Evolutionary conservation across 2,113 vertebrate genomes (phyloP), one percentile per base, ranked within the genome.

Genomic region (Oreochromis tanganicae): DNA sequence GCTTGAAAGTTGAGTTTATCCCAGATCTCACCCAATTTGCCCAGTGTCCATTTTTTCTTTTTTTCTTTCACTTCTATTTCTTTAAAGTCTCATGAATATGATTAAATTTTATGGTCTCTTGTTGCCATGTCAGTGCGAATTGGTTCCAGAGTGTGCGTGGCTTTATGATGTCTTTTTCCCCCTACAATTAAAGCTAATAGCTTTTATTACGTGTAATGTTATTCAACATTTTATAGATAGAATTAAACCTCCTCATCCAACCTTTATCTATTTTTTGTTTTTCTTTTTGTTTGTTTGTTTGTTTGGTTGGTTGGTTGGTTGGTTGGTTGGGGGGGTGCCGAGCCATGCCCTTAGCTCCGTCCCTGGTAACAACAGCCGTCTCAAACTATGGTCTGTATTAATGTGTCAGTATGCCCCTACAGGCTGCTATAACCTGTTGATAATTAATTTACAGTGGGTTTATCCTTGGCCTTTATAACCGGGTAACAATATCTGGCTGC

Each of bases 281-380:
- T 66, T 36, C 17, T 66, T 66, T 19, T 4, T 36, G 17, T 36
- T 36, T 12, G 9, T 2, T 59, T 59, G 24, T 0, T 24, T 56
- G 21, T 0, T 59, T 16, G n/a, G 2, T 41, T 10, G 5, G 4
- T 56, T 13, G 38, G 11, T 41, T 34, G 5, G 6, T 36, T 36
- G 3, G 34, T 34, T 34, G 1, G 5, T 9, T 8, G 7, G 4
- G 2, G 3, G 3, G 1, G 1, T 1, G 1, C 5, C 10, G 10
- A 24, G 5, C 6, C 59, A 34, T 61, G 11, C 36, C 19, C 5
- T n/a, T 10, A 54, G 52, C 52, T 54, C 52, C 50, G 19, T 54
- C 50, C 7, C 34, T 38, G 63, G 19, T 41, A 41, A 41, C 10
- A 68, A 41, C 7, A 71, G 36, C 63, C 7, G 3, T 61, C 59